Evolutionary conservation across 2,888 invertebrate genomes (phyloP).

Genomic region (Drosophila nr. medialis): DNA sequence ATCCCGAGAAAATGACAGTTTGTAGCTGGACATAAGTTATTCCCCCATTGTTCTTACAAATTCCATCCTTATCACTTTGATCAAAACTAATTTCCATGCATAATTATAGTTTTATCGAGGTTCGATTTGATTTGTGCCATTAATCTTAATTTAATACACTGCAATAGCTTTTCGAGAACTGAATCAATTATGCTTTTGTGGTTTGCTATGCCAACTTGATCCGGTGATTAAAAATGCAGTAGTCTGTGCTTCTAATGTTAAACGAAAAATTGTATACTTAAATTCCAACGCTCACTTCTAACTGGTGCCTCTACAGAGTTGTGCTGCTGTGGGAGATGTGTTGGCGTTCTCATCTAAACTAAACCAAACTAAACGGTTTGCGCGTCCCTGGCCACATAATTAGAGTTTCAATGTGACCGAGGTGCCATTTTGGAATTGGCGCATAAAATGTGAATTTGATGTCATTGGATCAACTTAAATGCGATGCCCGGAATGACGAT

Average conservation of each 20-base stretch:
- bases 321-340: neutral
- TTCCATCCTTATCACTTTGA: neutral
- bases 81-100: neutral
- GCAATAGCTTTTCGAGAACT: neutral
- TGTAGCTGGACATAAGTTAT: neutral
- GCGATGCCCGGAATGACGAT: slow-evolving; percentile 50
- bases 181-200: neutral
- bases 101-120: neutral
- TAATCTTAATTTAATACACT: neutral
- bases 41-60: neutral
- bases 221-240: slow-evolving; percentile 2
- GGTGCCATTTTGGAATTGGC: slow-evolving; percentile 74
- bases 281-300: slow-evolving; percentile 5
- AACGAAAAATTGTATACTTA: slow-evolving; percentile 4
- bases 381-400: slow-evolving; percentile 69
- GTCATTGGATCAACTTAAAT: slow-evolving; percentile 82
- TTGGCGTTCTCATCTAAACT: neutral
- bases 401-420: slow-evolving; percentile 60
- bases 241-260: slow-evolving; percentile 9
- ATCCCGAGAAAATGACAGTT: neutral
- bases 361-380: slow-evolving; percentile 64
- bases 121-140: neutral
- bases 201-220: neutral
- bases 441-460: slow-evolving; percentile 81
- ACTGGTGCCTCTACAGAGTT: slow-evolving; percentile 11